Conservation (phyloP, 2,888 invertebrate species). For the Callimorpha dominula region DNA sequence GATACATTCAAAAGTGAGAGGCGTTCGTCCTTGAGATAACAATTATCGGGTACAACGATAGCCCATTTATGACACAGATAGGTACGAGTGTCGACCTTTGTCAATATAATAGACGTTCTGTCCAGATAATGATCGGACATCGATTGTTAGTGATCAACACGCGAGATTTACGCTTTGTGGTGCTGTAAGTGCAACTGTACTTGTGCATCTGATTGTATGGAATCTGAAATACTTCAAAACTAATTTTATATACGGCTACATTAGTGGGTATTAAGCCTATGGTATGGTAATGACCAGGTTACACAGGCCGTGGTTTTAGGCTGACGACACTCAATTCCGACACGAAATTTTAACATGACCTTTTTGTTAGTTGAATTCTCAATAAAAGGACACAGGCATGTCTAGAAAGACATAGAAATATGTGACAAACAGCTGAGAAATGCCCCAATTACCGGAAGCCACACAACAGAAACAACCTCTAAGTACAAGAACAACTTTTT, state of each 20-base stretch:
- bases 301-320: no score
- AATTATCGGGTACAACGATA: slow-evolving; percentile 5
- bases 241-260: background rate
- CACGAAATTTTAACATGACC: background rate
- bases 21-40: background rate
- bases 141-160: slow-evolving; percentile 10
- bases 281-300: no score
- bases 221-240: background rate
- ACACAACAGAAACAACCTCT: background rate
- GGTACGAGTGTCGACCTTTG: slow-evolving; percentile 9
- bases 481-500: background rate
- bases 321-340: no score
- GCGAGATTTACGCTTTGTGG: background rate
- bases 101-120: slow-evolving; percentile 11
- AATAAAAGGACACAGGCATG: background rate
- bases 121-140: slow-evolving; percentile 20
- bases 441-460: background rate
- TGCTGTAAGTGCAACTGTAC: background rate
- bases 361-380: background rate
- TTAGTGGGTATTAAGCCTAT: background rate
- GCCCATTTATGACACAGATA: background rate
- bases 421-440: background rate
- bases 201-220: background rate
- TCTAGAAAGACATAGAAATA: background rate
- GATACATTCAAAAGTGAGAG: background rate